Base-by-base conservation (phyloP, 2,113 vertebrate species). In the Athene noctua region DNA sequence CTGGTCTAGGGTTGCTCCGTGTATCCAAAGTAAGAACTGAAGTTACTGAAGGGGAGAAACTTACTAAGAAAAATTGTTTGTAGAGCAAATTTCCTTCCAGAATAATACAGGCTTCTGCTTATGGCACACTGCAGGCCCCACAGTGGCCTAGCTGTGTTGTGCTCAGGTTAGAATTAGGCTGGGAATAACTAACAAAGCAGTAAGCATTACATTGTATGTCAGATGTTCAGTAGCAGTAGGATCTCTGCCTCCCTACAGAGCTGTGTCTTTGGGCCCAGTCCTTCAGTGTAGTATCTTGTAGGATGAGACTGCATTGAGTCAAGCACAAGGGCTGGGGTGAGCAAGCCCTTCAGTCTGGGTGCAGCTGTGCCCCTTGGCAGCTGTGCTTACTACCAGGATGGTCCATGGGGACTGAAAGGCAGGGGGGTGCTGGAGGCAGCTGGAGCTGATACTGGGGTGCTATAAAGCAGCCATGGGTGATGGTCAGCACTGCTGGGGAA, bases 281-380 rank as follows among this genome's bases (percentile, higher is more conserved):
- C 70, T 70, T 75, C 70, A 36, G 1, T 0, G 0, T 1, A 4
- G 26, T 29, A 27, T 49, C 62, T 62, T 36, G 25, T 74, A 29
- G 54, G 61, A 18, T 14, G 16, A 19, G 46, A 27, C 34, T 26
- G 29, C 40, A 6, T 3, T 62, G 55, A 9, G 49, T 49, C 25
- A 57, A 55, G 16, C 17, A 13, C 2, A 1, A 57, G n/a, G 44
- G 23, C 23, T 46, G 44, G 44, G 47, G 23, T 17, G 68, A 68
- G 47, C 54, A 42, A 55, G 30, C 18, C 40, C 26, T 36, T 57
- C 14, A 15, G 11, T 9, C 32, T 19, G 27, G 51, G 38, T 44
- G 20, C 54, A 46, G 61, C 23, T 4, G 3, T 49, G 36, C 13
- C 36, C 21, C 32, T 51, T 57, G 40, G 81, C 54, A 84, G 68